Conservation (phyloP, 2,888 invertebrate species). For the Luperina testacea region DNA sequence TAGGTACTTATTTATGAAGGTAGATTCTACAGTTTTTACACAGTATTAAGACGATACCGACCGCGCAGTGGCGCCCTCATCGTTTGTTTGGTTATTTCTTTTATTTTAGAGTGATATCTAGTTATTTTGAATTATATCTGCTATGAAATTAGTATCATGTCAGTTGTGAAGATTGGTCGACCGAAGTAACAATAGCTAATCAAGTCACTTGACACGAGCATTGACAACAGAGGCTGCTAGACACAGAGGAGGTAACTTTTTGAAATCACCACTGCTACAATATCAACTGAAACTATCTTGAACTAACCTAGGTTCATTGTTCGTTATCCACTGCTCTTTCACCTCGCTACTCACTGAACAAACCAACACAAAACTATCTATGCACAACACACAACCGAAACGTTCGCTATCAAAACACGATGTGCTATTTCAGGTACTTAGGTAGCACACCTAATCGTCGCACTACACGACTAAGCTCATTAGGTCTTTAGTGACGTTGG, state of each 20-base stretch:
- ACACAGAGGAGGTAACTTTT: neutral
- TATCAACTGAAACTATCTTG: neutral
- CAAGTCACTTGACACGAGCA: neutral
- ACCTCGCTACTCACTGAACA: slow-evolving; percentile 14
- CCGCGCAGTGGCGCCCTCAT: too few species aligned
- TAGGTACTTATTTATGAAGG: too few species aligned
- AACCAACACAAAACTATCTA: slow-evolving; percentile 51
- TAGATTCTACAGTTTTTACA: neutral
- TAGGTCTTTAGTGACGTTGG: slow-evolving; percentile 63
- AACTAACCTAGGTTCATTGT: slow-evolving; percentile 32
- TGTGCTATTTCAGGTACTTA: slow-evolving; percentile 81
- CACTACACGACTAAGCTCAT: slow-evolving; percentile 68
- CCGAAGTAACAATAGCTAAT: neutral
- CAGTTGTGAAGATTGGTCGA: neutral
- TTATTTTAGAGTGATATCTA: neutral
- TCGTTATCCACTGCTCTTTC: slow-evolving; percentile 49
- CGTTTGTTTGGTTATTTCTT: too few species aligned
- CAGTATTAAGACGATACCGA: neutral
- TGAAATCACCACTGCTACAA: neutral
- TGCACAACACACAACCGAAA: slow-evolving; percentile 76
- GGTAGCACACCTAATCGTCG: slow-evolving; percentile 69
- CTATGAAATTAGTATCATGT: neutral
- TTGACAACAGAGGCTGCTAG: neutral
- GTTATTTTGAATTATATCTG: slow-evolving; percentile 1
- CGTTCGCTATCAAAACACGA: slow-evolving; percentile 73